A percentile compares a stretch with the other conserved stretches of the same genome.
Evolutionary conservation across 2,113 vertebrate species (phyloP).

Genomic region (Eclectus roratus): DNA sequence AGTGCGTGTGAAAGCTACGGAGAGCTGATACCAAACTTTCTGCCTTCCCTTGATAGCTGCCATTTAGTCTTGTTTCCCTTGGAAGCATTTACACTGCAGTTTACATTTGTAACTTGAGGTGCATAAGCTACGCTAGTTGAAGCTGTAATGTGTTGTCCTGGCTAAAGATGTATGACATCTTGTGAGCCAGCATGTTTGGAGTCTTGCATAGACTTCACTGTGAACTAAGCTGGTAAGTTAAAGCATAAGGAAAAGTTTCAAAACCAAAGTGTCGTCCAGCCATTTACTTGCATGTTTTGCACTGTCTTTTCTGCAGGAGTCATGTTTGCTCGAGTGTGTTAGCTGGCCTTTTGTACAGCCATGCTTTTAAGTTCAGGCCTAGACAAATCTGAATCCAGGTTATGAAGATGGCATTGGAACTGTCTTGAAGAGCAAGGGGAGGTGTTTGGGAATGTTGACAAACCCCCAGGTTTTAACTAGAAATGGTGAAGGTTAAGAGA

Average conservation of each 20-base stretch:
- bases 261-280: neutral
- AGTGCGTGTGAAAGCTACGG: neutral
- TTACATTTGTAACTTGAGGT: neutral
- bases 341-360: neutral
- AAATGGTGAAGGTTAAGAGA: neutral
- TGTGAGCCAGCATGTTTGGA: neutral
- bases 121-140: neutral
- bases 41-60: neutral
- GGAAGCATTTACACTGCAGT: neutral
- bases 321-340: neutral
- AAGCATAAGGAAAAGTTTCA: neutral
- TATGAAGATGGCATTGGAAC: neutral
- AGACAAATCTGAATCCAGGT: neutral
- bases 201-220: neutral
- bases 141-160: neutral
- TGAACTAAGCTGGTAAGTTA: neutral
- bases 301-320: neutral
- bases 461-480: neutral
- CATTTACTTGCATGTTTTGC: neutral
- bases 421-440: neutral
- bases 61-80: neutral
- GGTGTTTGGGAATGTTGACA: neutral
- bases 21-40: neutral
- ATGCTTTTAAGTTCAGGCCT: neutral
- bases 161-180: neutral